Conservation (phyloP, 2,797 vertebrate species). For the Aulostomus chinensis region DNA sequence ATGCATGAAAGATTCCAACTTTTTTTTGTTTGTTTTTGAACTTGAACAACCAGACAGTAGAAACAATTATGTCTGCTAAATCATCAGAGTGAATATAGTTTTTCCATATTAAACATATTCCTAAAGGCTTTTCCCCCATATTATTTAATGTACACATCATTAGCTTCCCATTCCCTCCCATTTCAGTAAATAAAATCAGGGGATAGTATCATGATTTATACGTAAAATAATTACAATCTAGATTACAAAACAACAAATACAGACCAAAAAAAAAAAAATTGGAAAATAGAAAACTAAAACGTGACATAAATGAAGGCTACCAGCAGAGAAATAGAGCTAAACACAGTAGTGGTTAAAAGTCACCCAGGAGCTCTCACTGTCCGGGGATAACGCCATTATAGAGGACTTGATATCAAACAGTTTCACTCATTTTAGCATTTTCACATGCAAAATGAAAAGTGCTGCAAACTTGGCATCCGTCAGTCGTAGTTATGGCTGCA, state of each 20-base stretch:
- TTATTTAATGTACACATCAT: constrained; percentile 72
- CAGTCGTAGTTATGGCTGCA: constrained; percentile 5
- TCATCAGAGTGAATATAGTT: constrained; percentile 51
- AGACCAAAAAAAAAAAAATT: constrained; percentile 16
- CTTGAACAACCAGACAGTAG: constrained; percentile 29
- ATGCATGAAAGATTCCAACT: constrained; percentile 14
- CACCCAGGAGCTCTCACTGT: constrained; percentile 37
- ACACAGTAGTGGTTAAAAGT: constrained; percentile 68
- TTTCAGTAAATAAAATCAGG: constrained; percentile 64
- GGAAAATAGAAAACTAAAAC: constrained; percentile 17
- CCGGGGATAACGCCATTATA: neutral
- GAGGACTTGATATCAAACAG: no score
- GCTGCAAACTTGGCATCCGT: no score
- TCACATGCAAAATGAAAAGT: no score
- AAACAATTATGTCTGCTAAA: constrained; percentile 38
- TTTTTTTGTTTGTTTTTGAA: no score
- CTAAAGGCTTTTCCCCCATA: constrained; percentile 40
- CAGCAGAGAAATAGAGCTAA: constrained; percentile 63
- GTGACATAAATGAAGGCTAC: constrained; percentile 67
- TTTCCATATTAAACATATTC: constrained; percentile 59
- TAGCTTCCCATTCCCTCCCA: constrained; percentile 44
- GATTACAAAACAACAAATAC: constrained; percentile 64
- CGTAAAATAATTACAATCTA: constrained; percentile 73
- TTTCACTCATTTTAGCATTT: neutral
- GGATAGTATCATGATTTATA: constrained; percentile 52